A percentile compares a stretch with the other conserved stretches of the same genome.
phyloP scores from a whole-genome alignment of 2,113 vertebrate species.

The Antigone vipio region DNA sequence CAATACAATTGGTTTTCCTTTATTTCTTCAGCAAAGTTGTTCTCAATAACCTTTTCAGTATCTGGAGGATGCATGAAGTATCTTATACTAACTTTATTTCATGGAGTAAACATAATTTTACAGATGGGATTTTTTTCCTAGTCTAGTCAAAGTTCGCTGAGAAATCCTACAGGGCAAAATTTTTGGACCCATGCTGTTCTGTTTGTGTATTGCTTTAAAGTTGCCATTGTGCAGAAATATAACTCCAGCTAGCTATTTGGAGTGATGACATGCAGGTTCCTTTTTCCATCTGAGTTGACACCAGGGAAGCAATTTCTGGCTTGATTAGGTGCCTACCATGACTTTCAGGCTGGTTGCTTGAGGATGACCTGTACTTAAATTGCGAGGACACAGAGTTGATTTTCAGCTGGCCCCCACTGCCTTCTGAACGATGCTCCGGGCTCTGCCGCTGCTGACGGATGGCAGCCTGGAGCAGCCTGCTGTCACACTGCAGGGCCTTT shows the following conservation, averaged over 20 bases:
- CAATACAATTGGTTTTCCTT: not conserved
- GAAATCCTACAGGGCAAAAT: conserved; percentile 35
- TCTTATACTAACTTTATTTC: conserved; percentile 26
- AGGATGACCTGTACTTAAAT: conserved; percentile 57
- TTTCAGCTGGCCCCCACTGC: conserved; percentile 52
- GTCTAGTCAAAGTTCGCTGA: not conserved
- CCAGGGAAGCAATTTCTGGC: conserved; percentile 61
- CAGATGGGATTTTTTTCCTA: not conserved
- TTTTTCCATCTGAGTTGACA: conserved; percentile 51
- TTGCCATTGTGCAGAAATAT: not conserved
- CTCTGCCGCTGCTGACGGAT: not conserved
- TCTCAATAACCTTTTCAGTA: not conserved
- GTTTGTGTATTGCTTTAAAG: conserved; percentile 21
- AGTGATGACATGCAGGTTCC: conserved; percentile 22
- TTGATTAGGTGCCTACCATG: conserved; percentile 58
- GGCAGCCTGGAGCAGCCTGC: conserved; percentile 3
- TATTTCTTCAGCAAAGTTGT: not conserved
- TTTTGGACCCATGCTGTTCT: conserved; percentile 33
- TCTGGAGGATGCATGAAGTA: not conserved
- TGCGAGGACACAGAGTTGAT: conserved; percentile 56
- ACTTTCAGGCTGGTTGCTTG: conserved; percentile 38
- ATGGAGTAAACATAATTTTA: conserved; percentile 15
- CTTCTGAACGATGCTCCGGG: conserved; percentile 37
- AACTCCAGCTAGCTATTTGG: conserved; percentile 22
- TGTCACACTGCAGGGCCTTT: not conserved